Evolutionary conservation across 37 sponge, comb jelly and placozoan species (phyloP), one percentile per base, ranked within the genome.

Genomic region (Diacarnus erythraeanus): DNA sequence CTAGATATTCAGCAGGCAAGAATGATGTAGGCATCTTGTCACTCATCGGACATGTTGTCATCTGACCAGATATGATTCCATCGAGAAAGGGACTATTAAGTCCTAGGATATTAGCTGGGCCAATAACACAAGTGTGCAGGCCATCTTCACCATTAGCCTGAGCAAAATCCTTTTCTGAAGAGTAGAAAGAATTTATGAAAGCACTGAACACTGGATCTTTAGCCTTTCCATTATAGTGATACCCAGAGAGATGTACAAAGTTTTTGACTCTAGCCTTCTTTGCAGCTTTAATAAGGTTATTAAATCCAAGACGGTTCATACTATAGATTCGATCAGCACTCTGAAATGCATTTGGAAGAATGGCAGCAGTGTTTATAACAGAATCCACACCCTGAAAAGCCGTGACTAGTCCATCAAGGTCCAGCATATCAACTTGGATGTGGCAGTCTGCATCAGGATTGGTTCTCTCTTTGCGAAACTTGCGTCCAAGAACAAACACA

Each of bases 401-500:
- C 5, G 51, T 77, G 2, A 80, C 78, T 20, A 92, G 66, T 30
- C 81, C 81, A 30, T 87, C 92, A 30, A 79, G 61, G 68, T 92
- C 88, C 65, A 41, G 35, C 81, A 92, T 33, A 72, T 92, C 92
- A 29, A 92, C 88, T 42, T 87, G 88, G 36, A 92, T 72, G 47
- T 76, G 77, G 9, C 83, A 87, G 44, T 83, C 88, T 2, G 82
- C 88, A 60, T 70, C 56, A 2, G 85, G 81, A 58, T 80, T 84
- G 26, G 76, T 74, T 71, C 85, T 42, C n/a, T 73, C 71, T 25
- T 72, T 54, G 3, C 58, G 69, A 54, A 88, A 82, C 57, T 38
- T 83, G 3, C 92, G 79, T 15, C 92, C 85, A 38, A 92, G 74
- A 43, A 92, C 69, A 36, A 84, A 84, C 15, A 92, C 92, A 38